Evolutionary conservation across 2,113 vertebrate genomes (phyloP), one percentile per base, ranked within the genome.

Genomic region (Nannospalax galili): DNA sequence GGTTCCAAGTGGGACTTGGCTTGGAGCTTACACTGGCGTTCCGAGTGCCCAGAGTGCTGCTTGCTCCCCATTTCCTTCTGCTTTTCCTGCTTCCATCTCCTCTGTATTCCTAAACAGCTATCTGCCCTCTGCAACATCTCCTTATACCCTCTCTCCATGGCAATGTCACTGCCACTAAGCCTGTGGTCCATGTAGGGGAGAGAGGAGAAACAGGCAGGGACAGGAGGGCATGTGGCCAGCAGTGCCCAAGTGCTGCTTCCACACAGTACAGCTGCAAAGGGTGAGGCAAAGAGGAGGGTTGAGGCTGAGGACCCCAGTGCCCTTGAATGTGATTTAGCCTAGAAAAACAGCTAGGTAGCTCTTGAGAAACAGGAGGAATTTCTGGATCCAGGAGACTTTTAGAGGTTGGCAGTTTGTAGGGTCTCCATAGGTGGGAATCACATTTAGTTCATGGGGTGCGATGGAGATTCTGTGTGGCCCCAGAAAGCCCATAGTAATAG

Each of bases 121-220:
- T 60, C 62, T 82, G 95, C 67, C 77, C 87, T 91, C 37, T 30
- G 14, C 8, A 72, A 40, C 62, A 52, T 84, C 48, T 67, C 52
- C 40, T 20, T 14, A 26, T 52, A 69, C 48, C 79, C 40, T 82
- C 90, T 95, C 81, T 92, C 92, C 90, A 94, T 85, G 93, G 95
- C 40, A 93, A 93, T 62, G 74, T 84, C 92, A 74, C 24, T 73
- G 67, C 77, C 67, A 48, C 77, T 45, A 24, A 95, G 40, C n/a
- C 52, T 42, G 2, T 14, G 35, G 45, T 89, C 67, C 75, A 85
- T 62, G 32, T 22, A 7, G 17, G 30, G 35, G 77, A 42, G 69
- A 87, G 48, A 75, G 42, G 73, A 94, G 79, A 75, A 93, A 95
- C 82, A 75, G 77, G 67, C 80, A 96, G 67, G 58, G 73, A 12